Conservation (phyloP, 1,140 invertebrate species). For the Apocrypta bakeri region DNA sequence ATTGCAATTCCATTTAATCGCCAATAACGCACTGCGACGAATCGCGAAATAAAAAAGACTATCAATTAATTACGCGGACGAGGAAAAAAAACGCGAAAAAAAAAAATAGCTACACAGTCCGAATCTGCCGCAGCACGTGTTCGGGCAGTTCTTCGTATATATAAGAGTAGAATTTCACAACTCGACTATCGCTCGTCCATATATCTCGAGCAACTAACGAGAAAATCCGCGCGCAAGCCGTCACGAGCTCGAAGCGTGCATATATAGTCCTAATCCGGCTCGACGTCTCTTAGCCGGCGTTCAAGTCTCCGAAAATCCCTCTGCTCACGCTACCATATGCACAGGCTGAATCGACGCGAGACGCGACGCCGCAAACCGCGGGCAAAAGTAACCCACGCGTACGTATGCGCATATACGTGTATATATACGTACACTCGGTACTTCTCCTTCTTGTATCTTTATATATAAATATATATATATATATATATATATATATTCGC, state of each 20-base stretch:
- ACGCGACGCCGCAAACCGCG: not conserved
- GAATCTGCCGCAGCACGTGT: no score
- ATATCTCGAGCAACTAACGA: not conserved
- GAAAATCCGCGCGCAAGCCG: not conserved
- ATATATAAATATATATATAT: no score
- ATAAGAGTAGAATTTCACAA: not conserved
- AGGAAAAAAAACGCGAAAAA: no score
- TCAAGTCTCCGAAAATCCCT: slow-evolving; percentile 12
- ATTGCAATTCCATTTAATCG: no score
- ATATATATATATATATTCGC: no score
- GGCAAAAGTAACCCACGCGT: not conserved
- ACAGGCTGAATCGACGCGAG: not conserved
- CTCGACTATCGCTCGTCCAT: no score
- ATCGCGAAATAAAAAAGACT: no score
- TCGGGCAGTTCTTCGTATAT: no score
- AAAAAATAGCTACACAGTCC: no score
- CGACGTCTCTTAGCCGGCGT: slow-evolving; percentile 9
- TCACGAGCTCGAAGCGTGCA: not conserved
- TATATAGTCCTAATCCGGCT: not conserved
- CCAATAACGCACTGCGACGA: not conserved
- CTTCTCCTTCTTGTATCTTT: no score
- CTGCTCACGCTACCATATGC: not conserved
- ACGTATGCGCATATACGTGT: not conserved
- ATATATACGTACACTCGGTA: not conserved
- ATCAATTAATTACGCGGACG: no score